A percentile compares a stretch with the other conserved stretches of the same genome.
Evolutionary conservation across 2,797 vertebrate species (phyloP).

Genomic region (Odontamblyopus rebecca): DNA sequence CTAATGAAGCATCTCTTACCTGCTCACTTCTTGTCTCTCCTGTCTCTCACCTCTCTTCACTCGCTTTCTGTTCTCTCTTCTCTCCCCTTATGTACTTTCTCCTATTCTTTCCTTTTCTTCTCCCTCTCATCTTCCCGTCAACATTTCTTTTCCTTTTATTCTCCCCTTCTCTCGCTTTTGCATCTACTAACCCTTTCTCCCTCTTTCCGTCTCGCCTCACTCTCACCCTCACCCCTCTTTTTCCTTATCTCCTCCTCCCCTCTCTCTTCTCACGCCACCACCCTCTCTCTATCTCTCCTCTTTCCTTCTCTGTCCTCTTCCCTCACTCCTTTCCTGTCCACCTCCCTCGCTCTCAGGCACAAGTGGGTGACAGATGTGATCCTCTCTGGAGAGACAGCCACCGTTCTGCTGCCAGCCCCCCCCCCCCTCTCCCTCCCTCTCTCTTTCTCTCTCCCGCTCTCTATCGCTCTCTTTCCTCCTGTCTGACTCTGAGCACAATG

Average conservation of each 20-base stretch:
- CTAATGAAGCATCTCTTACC: conserved; percentile 50
- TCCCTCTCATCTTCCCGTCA: conserved; percentile 4
- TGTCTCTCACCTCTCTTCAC: background rate
- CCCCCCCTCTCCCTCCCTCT: conserved; percentile 22
- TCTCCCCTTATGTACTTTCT: background rate
- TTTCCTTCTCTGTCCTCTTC: background rate
- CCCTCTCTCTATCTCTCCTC: background rate
- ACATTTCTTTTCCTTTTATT: conserved; percentile 1
- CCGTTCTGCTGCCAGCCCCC: conserved; percentile 45
- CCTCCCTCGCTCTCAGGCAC: conserved; percentile 41
- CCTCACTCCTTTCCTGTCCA: conserved; percentile 3
- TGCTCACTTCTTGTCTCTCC: conserved; percentile 12
- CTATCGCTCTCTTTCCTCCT: background rate
- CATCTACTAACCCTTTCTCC: background rate
- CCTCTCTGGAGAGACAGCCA: conserved; percentile 52
- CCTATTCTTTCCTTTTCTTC: background rate
- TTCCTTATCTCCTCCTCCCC: background rate
- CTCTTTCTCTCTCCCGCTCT: conserved; percentile 17
- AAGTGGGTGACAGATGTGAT: conserved; percentile 71
- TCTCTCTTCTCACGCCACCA: background rate
- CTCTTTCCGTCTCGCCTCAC: background rate
- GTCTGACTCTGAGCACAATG: conserved; percentile 2
- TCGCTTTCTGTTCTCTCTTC: background rate
- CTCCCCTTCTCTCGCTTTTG: conserved; percentile 4
- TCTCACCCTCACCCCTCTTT: background rate